Conservation (phyloP, 2,888 invertebrate species). For the Sepioteuthis lessoniana region DNA sequence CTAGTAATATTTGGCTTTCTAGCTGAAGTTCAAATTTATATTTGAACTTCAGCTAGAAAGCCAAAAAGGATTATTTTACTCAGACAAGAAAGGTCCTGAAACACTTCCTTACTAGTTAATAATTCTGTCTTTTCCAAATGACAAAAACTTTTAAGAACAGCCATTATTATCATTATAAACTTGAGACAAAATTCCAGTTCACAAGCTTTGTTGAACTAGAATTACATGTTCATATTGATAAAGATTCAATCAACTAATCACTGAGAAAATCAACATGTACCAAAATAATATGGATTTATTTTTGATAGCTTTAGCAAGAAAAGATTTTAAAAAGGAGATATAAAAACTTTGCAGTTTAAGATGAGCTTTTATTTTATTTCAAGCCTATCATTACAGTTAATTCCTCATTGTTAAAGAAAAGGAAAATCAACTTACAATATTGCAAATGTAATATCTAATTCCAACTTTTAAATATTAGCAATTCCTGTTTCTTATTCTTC, state of each 20-base stretch:
- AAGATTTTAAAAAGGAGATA: too few relatives aligned
- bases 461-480: not conserved
- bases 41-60: not conserved
- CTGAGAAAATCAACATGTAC: not conserved
- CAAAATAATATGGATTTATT: not conserved
- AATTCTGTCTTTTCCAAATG: not conserved
- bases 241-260: not conserved
- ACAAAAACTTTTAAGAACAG: not conserved
- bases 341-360: not conserved
- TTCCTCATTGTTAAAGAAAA: not conserved
- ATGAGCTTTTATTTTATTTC: not conserved
- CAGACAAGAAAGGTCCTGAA: not conserved
- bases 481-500: not conserved
- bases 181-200: not conserved
- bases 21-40: too few relatives aligned
- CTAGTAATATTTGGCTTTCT: too few relatives aligned
- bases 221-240: not conserved
- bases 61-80: not conserved
- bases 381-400: too few relatives aligned
- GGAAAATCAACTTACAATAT: not conserved
- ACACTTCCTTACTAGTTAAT: not conserved
- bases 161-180: not conserved
- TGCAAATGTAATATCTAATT: not conserved
- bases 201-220: not conserved
- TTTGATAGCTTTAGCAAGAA: not conserved